Conservation (phyloP, 2,113 vertebrate genomes). For the Turnix velox region DNA sequence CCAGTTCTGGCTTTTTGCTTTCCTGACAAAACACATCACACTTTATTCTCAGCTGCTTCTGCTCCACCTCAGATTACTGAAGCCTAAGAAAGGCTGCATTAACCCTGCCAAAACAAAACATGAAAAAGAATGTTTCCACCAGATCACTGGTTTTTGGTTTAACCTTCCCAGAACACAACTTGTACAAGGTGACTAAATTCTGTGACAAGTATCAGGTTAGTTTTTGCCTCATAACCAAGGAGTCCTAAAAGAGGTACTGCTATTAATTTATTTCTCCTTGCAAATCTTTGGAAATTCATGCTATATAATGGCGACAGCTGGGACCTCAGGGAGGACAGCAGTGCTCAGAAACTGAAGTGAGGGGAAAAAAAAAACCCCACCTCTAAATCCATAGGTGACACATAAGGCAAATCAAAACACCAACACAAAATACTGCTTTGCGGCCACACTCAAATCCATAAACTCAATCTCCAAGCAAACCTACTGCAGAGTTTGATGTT, state of each 20-base stretch:
- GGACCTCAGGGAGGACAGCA: neutral
- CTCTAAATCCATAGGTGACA: neutral
- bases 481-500: constrained; percentile 4
- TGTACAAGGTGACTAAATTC: neutral
- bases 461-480: constrained; percentile 23
- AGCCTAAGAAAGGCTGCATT: neutral
- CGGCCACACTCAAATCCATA: neutral
- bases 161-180: neutral
- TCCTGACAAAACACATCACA: neutral
- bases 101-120: neutral
- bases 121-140: neutral
- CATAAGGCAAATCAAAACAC: constrained; percentile 7
- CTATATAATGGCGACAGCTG: neutral
- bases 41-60: neutral
- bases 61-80: neutral
- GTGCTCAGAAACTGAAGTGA: neutral
- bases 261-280: neutral
- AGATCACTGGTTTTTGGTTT: neutral
- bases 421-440: constrained; percentile 7
- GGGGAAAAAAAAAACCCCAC: neutral
- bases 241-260: neutral
- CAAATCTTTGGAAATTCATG: neutral
- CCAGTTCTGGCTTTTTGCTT: neutral
- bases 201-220: neutral
- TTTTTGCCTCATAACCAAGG: neutral